These are phyloP conservation scores for Xestia c-nigrum DNA, from an alignment of 2,888 invertebrate genomes.

Conservation along the genomic window DNA sequence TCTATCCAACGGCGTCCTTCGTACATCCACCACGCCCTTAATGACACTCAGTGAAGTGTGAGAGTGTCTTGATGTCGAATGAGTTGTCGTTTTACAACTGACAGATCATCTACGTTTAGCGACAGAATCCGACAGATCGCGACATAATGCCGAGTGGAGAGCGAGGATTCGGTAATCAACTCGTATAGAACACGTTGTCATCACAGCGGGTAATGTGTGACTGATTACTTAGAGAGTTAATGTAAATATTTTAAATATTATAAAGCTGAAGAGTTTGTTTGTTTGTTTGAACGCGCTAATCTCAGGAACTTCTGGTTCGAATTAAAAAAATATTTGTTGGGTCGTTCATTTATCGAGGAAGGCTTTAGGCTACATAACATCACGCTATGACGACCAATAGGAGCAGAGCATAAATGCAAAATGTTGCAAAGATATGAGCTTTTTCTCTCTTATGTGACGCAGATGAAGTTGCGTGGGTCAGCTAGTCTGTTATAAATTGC, in stretches of 20 bases:
- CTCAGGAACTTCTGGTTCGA: no score
- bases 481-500: background rate
- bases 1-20: constrained; percentile 49
- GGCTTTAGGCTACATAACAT: no score
- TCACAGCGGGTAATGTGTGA: constrained; percentile 33
- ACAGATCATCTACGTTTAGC: constrained; percentile 73
- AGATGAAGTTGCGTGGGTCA: no score
- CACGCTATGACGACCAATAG: no score
- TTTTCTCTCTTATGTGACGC: no score
- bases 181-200: constrained; percentile 54
- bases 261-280: no score
- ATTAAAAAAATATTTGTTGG: no score
- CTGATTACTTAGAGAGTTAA: constrained; percentile 40
- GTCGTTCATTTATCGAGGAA: no score
- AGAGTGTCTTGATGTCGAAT: constrained; percentile 78
- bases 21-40: constrained; percentile 62
- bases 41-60: constrained; percentile 78
- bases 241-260: background rate
- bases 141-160: constrained; percentile 64
- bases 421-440: no score
- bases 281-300: no score
- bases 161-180: constrained; percentile 67
- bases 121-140: constrained; percentile 30
- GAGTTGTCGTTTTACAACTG: constrained; percentile 81
- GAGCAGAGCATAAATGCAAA: no score